phyloP scores from a whole-genome alignment of 1,140 invertebrate genomes.

The Neotoxoptera formosana region DNA sequence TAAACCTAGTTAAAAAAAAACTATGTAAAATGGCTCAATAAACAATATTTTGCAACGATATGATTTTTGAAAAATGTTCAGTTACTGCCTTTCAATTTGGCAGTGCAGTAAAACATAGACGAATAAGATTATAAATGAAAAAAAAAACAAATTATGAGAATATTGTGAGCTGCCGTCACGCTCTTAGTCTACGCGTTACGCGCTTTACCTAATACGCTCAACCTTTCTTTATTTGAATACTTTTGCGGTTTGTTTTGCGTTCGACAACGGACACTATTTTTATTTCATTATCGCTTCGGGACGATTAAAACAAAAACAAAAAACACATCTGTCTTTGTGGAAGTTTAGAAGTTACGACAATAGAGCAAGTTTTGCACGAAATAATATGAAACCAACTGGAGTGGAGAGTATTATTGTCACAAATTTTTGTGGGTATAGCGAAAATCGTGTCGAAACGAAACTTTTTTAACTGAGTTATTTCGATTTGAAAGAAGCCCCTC shows the following conservation, averaged over 20 bases:
- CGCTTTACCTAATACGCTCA: neutral
- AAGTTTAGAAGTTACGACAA: constrained; percentile 39
- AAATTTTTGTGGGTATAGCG: neutral
- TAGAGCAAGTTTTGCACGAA: constrained; percentile 7
- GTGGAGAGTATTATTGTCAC: constrained; percentile 36
- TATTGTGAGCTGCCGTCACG: neutral
- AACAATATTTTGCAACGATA: no score
- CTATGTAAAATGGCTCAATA: no score
- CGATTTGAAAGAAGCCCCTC: constrained; percentile 63
- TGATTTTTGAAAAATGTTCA: no score
- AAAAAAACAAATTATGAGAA: neutral
- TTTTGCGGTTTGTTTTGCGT: neutral
- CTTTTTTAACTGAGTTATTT: constrained; percentile 31
- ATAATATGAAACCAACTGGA: constrained; percentile 4
- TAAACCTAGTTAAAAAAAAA: no score
- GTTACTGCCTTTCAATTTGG: no score
- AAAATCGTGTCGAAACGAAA: constrained; percentile 24
- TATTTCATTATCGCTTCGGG: constrained; percentile 11
- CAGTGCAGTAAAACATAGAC: no score
- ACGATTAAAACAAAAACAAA: constrained; percentile 60
- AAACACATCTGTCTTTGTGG: constrained; percentile 69
- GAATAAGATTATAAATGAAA: no score
- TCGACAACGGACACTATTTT: neutral
- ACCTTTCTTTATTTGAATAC: neutral
- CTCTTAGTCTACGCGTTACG: neutral